Conservation (phyloP, 2,888 invertebrate species). For the Rugalucina vietnamica region DNA sequence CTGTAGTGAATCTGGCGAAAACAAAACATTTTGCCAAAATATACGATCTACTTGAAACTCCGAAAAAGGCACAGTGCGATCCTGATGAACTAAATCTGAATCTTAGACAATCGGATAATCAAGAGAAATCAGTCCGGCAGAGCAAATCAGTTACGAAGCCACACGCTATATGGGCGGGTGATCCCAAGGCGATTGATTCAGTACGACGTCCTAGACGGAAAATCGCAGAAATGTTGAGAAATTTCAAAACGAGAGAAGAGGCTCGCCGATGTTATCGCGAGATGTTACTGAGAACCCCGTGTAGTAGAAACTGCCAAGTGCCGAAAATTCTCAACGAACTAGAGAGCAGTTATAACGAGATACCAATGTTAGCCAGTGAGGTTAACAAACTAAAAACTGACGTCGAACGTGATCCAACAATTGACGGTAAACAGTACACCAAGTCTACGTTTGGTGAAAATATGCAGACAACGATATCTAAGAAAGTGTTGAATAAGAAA, state of each 20-base stretch:
- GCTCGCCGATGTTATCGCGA: slow-evolving; percentile 49
- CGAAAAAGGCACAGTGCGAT: background rate
- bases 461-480: slow-evolving; percentile 56
- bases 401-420: slow-evolving; percentile 21
- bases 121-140: background rate
- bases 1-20: background rate
- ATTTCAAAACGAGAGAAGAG: slow-evolving; percentile 58
- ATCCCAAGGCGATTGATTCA: slow-evolving; percentile 47
- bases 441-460: slow-evolving; percentile 51
- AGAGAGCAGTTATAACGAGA: slow-evolving; percentile 58
- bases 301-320: slow-evolving; percentile 49
- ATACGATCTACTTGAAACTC: background rate
- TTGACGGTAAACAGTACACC: slow-evolving; percentile 41
- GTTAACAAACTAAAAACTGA: slow-evolving; percentile 40
- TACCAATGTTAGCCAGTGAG: slow-evolving; percentile 58
- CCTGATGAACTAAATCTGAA: background rate
- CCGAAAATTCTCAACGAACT: slow-evolving; percentile 47
- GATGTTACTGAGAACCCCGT: slow-evolving; percentile 24
- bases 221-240: slow-evolving; percentile 45
- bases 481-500: slow-evolving; percentile 50
- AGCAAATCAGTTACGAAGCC: background rate
- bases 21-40: slow-evolving; percentile 17
- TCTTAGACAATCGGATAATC: background rate
- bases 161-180: background rate
- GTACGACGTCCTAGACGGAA: slow-evolving; percentile 48